Conservation (phyloP, 1,140 invertebrate species). For the Drosophila truncata region DNA sequence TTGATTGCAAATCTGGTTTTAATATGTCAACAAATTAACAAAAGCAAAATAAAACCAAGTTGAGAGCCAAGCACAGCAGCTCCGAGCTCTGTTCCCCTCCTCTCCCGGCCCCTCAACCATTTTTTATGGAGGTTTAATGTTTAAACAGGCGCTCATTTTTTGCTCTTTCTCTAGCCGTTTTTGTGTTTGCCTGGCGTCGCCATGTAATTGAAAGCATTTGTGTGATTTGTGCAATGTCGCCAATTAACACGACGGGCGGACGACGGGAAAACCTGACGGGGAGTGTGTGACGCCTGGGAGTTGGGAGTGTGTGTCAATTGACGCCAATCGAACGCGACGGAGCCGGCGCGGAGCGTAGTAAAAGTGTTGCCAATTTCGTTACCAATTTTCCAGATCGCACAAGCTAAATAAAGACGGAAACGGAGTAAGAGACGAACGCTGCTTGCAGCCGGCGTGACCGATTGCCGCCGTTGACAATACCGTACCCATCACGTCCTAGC, state of each 20-base stretch:
- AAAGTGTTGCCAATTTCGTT: slow-evolving; percentile 80
- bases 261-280: background rate
- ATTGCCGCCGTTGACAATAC: slow-evolving; percentile 31
- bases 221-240: slow-evolving; percentile 82
- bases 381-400: slow-evolving; percentile 66
- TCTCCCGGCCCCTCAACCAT: slow-evolving; percentile 10
- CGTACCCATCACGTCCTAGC: slow-evolving; percentile 49
- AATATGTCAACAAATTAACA: slow-evolving; percentile 83
- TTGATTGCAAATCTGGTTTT: slow-evolving; percentile 84
- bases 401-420: slow-evolving; percentile 25
- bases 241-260: slow-evolving; percentile 54
- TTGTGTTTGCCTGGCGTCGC: slow-evolving; percentile 53
- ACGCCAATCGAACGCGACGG: slow-evolving; percentile 46
- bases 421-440: background rate
- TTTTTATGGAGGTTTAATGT: slow-evolving; percentile 62
- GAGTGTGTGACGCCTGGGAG: slow-evolving; percentile 22
- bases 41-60: slow-evolving; percentile 48
- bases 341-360: slow-evolving; percentile 47
- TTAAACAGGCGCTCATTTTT: slow-evolving; percentile 66
- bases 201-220: slow-evolving; percentile 82
- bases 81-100: background rate
- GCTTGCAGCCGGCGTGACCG: slow-evolving; percentile 55
- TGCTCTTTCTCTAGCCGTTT: slow-evolving; percentile 34
- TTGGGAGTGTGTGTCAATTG: slow-evolving; percentile 40
- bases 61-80: slow-evolving; percentile 46